These are phyloP conservation scores for Drosophila birchii DNA, from an alignment of 2,888 invertebrate genomes.

Conservation along the genomic window DNA sequence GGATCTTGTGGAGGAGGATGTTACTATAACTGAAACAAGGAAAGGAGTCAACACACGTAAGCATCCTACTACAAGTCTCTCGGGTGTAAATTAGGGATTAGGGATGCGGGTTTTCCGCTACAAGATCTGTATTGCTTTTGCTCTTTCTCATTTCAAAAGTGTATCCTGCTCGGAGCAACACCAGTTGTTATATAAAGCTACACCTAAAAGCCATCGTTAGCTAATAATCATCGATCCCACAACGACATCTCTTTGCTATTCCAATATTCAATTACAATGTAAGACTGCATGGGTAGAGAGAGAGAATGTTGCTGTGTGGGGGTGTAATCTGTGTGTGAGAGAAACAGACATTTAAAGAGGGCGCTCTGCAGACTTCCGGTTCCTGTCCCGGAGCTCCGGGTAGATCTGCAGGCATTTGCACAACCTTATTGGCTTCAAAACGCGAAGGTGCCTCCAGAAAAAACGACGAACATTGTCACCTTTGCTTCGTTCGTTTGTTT, in stretches of 20 bases:
- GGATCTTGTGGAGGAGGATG: slow-evolving; percentile 22
- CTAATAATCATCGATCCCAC: slow-evolving; percentile 3
- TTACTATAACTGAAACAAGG: slow-evolving; percentile 24
- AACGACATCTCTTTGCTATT: slow-evolving; percentile 24
- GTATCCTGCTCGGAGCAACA: not conserved
- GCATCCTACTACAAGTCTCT: slow-evolving; percentile 1
- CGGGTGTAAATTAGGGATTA: slow-evolving; percentile 4
- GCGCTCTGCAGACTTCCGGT: slow-evolving; percentile 55
- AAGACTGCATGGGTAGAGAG: slow-evolving; percentile 36
- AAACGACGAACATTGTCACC: slow-evolving; percentile 36
- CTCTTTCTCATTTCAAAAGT: not conserved
- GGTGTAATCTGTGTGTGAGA: slow-evolving; percentile 42
- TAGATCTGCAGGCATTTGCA: slow-evolving; percentile 67
- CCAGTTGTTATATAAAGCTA: slow-evolving; percentile 9
- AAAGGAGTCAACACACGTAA: slow-evolving; percentile 9
- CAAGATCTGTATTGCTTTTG: slow-evolving; percentile 4
- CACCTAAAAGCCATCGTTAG: slow-evolving; percentile 24
- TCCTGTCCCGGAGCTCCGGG: slow-evolving; percentile 8
- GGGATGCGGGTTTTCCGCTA: slow-evolving; percentile 8
- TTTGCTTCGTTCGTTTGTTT: slow-evolving; percentile 40
- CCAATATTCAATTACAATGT: slow-evolving; percentile 45
- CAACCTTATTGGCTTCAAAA: slow-evolving; percentile 75
- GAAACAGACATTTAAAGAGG: slow-evolving; percentile 69
- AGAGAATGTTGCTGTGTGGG: slow-evolving; percentile 25
- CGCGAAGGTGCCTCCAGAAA: slow-evolving; percentile 70